Evolutionary conservation across 2,797 vertebrate genomes (phyloP).

Genomic region (Lerista edwardsae): DNA sequence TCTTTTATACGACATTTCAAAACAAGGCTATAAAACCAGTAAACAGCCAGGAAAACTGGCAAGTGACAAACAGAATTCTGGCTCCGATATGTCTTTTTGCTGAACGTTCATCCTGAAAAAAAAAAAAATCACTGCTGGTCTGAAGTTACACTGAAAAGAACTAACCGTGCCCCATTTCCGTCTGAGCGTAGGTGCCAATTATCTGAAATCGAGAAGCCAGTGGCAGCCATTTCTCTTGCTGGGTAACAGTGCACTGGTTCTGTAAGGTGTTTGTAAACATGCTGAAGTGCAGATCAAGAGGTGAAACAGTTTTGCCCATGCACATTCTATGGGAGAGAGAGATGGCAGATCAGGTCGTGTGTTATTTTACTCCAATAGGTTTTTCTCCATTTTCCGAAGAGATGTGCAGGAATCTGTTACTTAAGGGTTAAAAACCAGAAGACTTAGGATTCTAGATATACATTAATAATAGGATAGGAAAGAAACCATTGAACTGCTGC

Average conservation of each 20-base stretch:
- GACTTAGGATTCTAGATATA: neutral
- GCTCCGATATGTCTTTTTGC: neutral
- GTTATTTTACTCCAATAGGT: slow-evolving; percentile 41
- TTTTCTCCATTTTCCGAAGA: slow-evolving; percentile 38
- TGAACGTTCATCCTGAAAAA: slow-evolving; percentile 15
- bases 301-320: slow-evolving; percentile 76
- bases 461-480: neutral
- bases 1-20: neutral
- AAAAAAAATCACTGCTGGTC: slow-evolving; percentile 14
- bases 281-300: slow-evolving; percentile 85
- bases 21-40: slow-evolving; percentile 21
- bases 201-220: slow-evolving; percentile 78
- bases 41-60: slow-evolving; percentile 7
- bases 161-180: slow-evolving; percentile 97
- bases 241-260: slow-evolving; percentile 85
- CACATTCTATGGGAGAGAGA: slow-evolving; percentile 79
- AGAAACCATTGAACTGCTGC: neutral
- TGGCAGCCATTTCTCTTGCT: slow-evolving; percentile 89
- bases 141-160: slow-evolving; percentile 69
- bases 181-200: slow-evolving; percentile 95
- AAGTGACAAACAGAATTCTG: neutral
- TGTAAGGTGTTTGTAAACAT: slow-evolving; percentile 92
- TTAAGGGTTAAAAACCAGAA: no score
- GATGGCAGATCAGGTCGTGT: slow-evolving; percentile 71
- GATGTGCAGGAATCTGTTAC: neutral